phyloP scores from a whole-genome alignment of 2,113 vertebrate genomes.

The Dromaius novaehollandiae region DNA sequence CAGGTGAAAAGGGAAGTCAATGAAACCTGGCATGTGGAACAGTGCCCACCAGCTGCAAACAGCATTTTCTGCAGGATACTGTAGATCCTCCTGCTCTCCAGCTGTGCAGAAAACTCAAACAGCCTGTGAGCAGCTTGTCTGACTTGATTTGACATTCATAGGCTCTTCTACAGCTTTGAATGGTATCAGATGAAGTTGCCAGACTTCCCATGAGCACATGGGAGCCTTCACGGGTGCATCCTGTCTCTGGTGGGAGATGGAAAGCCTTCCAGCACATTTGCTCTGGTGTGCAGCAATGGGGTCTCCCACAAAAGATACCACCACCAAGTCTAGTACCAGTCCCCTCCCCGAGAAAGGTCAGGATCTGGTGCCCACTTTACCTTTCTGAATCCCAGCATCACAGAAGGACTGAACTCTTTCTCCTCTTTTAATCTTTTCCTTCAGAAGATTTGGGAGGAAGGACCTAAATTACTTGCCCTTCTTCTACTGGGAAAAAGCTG shows the following conservation, averaged over 20 bases:
- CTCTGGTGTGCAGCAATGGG: too few species aligned
- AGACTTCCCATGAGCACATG: neutral
- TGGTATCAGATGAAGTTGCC: neutral
- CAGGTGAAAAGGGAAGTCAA: neutral
- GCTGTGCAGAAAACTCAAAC: neutral
- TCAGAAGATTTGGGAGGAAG: neutral
- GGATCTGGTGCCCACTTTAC: too few species aligned
- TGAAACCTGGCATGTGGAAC: neutral
- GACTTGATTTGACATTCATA: neutral
- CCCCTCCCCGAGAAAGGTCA: neutral
- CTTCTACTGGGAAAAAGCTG: neutral
- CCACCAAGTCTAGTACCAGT: neutral
- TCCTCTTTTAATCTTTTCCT: neutral
- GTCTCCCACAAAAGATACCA: too few species aligned
- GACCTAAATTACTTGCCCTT: neutral
- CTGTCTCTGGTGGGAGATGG: neutral
- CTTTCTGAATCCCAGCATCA: neutral
- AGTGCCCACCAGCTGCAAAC: neutral
- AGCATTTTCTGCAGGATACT: neutral
- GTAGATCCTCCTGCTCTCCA: neutral
- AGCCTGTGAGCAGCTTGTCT: fast-evolving
- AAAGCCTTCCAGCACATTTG: neutral
- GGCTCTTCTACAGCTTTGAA: neutral
- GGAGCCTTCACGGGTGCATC: neutral
- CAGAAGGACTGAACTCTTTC: neutral